These are phyloP conservation scores for Sericinus montela DNA, from an alignment of 2,888 invertebrate genomes.

Conservation along the genomic window DNA sequence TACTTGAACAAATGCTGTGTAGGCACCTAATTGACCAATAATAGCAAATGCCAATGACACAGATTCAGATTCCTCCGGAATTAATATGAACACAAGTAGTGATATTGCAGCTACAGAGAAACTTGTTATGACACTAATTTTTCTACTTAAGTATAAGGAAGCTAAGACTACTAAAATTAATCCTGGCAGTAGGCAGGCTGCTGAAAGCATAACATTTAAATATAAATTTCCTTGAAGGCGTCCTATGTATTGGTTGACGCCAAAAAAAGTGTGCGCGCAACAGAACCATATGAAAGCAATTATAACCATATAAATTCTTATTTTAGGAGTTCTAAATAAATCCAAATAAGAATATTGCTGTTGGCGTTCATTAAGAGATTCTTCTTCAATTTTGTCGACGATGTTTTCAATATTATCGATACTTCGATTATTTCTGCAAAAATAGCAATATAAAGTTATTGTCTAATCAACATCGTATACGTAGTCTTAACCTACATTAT, in stretches of 20 bases:
- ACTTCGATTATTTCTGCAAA: conserved; percentile 63
- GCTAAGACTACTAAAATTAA: conserved; percentile 48
- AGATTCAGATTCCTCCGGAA: conserved; percentile 40
- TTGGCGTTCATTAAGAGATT: conserved; percentile 29
- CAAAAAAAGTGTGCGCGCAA: conserved; percentile 90
- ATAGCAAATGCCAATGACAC: conserved; percentile 84
- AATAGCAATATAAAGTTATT: conserved; percentile 1
- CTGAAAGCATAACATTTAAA: conserved; percentile 88
- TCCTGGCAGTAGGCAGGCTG: conserved; percentile 46
- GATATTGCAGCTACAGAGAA: conserved; percentile 50
- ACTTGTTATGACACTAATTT: conserved; percentile 45
- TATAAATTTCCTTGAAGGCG: conserved; percentile 88
- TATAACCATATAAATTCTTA: conserved; percentile 82
- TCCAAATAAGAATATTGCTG: conserved; percentile 69
- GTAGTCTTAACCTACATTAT: not conserved
- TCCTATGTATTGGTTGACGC: conserved; percentile 88
- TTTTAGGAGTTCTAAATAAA: conserved; percentile 83
- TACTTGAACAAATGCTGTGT: conserved; percentile 81
- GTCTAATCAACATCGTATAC: too few species aligned
- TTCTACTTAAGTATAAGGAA: conserved; percentile 50
- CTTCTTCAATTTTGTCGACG: conserved; percentile 54
- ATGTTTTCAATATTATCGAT: conserved; percentile 45
- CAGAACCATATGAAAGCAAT: conserved; percentile 87
- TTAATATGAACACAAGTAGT: conserved; percentile 53
- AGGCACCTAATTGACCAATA: conserved; percentile 86